Percentiles rank a stretch among this genome's conserved stretches.
phyloP scores from a whole-genome alignment of 2,113 vertebrate genomes.

The Lonchura striata region DNA sequence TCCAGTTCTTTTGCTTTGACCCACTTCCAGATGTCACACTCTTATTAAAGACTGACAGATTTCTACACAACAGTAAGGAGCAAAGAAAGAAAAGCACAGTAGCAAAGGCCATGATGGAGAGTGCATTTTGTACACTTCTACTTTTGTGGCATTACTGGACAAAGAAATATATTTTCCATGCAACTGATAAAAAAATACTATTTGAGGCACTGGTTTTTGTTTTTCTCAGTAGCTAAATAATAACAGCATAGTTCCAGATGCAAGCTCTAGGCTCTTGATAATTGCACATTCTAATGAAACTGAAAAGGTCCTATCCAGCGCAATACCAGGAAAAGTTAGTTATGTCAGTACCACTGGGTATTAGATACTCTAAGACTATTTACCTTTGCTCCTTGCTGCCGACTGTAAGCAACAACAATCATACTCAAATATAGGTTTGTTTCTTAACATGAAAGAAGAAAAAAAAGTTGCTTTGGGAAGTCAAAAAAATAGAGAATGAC shows the following conservation, averaged over 20 bases:
- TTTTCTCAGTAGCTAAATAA: neutral
- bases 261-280: neutral
- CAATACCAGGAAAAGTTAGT: neutral
- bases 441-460: neutral
- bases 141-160: neutral
- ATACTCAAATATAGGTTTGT: neutral
- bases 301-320: neutral
- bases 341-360: neutral
- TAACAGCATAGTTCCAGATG: neutral
- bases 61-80: neutral
- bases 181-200: neutral
- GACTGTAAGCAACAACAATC: neutral
- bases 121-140: neutral
- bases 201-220: accelerated
- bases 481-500: neutral
- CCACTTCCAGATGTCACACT: neutral
- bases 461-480: neutral
- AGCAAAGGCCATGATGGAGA: neutral
- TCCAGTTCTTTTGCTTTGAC: neutral
- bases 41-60: neutral
- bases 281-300: neutral
- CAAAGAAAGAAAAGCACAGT: neutral
- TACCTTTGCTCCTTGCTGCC: neutral
- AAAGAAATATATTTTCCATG: neutral
- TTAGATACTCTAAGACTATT: neutral